Evolutionary conservation across 2,797 vertebrate species (phyloP), one percentile per base, ranked within the genome.

Genomic region (Siniperca undulata): DNA sequence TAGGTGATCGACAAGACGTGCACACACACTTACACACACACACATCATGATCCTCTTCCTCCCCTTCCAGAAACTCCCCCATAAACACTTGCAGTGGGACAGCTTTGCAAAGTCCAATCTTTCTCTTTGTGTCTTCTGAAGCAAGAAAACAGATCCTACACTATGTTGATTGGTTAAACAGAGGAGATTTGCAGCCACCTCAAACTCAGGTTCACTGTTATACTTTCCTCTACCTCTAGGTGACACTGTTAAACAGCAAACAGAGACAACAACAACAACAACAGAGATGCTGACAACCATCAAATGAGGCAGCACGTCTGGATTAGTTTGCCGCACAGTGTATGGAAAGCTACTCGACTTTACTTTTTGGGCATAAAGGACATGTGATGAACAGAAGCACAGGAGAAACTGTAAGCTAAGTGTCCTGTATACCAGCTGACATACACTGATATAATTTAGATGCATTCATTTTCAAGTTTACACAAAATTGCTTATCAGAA

Each of bases 221-320:
- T 70, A 8, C 24, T 52, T 7, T 1, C 6, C 12, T 58, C 2
- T 1, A 14, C 75, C 92, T 81, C 53, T 84, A 86, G 88, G 80
- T 87, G 91, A 67, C 89, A 86, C 78, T 92, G 85, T 92, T 89
- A 60, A 84, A 75, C 53, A 86, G 82, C 73, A 70, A 60, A 73
- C 69, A 40, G 12, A 60, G n/a, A 30, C 53, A 38, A 38, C 22
- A 7, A 7, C n/a, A 24, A 56, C 12, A 46, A 6, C 22, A 30
- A n/a, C 38, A 70, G 69, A 61, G 24, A 17, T 20, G 10, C 16
- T 30, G 46, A 20, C 6, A 5, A 22, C 27, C 38, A 38, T 38
- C 17, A 27, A 30, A 3, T 5, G 11, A 62, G 17, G 66, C 13
- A 7, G 13, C 42, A 2, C 10, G n/a, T 61, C 48, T 8, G 1